phyloP scores from a whole-genome alignment of 2,888 invertebrate species.

The Eupeodes latifasciatus region DNA sequence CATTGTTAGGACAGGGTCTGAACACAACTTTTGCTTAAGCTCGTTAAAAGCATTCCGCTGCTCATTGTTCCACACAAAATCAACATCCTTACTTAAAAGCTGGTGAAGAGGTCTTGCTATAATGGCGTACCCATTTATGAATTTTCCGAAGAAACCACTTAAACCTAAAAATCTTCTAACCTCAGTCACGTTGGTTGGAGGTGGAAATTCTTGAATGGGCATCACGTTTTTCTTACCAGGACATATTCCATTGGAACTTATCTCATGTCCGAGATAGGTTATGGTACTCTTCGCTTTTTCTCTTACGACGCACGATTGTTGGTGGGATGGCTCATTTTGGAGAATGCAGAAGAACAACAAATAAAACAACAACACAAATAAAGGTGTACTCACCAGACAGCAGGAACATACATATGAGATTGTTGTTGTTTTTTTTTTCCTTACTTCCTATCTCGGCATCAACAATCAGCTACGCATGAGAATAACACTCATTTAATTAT shows the following conservation, averaged over 20 bases:
- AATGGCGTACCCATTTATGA: neutral
- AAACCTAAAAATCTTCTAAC: neutral
- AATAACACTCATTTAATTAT: neutral
- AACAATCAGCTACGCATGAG: neutral
- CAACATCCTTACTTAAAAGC: neutral
- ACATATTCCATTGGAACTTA: neutral
- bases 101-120: neutral
- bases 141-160: conserved; percentile 12
- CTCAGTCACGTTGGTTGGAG: neutral
- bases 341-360: neutral
- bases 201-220: neutral
- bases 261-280: neutral
- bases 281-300: neutral
- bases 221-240: neutral
- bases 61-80: neutral
- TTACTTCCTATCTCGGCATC: neutral
- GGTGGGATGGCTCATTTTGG: neutral
- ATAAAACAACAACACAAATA: conserved; percentile 5
- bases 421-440: neutral
- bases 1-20: neutral
- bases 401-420: neutral
- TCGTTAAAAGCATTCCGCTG: neutral
- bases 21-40: neutral
- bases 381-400: neutral
- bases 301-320: conserved; percentile 6